phyloP scores from a whole-genome alignment of 2,113 vertebrate genomes.

The Synchiropus splendidus region DNA sequence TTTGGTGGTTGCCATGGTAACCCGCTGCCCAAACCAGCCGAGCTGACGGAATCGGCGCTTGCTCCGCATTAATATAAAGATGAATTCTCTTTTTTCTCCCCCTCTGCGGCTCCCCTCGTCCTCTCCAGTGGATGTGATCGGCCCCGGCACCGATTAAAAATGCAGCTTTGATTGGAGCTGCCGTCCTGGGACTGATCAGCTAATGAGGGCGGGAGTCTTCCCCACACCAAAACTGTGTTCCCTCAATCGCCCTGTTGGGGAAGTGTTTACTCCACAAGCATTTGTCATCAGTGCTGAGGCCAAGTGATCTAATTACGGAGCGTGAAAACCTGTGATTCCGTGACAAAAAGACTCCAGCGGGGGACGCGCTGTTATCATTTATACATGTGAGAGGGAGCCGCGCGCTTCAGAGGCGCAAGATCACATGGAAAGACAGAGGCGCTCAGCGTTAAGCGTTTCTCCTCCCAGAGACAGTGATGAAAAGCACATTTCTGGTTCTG shows the following conservation, averaged over 20 bases:
- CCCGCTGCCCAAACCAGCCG: slow-evolving; percentile 31
- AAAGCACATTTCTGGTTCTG: no score
- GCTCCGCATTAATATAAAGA: slow-evolving; percentile 49
- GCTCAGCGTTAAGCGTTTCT: no score
- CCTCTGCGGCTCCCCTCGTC: slow-evolving; percentile 30
- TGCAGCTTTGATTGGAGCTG: slow-evolving; percentile 52
- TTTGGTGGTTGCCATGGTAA: slow-evolving; percentile 46
- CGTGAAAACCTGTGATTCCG: no score
- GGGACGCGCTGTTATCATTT: no score
- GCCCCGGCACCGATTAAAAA: slow-evolving; percentile 41
- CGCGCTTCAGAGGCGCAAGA: no score
- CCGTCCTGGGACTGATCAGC: slow-evolving; percentile 29
- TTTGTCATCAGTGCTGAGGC: no score
- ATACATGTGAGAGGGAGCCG: no score
- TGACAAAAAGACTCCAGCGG: no score
- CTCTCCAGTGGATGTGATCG: slow-evolving; percentile 38
- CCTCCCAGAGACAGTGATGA: no score
- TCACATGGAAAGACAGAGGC: no score
- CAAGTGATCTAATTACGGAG: no score
- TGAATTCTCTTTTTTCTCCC: slow-evolving; percentile 56
- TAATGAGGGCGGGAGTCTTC: slow-evolving; percentile 17
- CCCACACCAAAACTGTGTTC: slow-evolving; percentile 4
- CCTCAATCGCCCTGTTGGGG: not conserved
- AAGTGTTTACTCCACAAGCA: no score
- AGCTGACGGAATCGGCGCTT: not conserved